phyloP scores from a whole-genome alignment of 2,113 vertebrate species.

The Chauna torquata region DNA sequence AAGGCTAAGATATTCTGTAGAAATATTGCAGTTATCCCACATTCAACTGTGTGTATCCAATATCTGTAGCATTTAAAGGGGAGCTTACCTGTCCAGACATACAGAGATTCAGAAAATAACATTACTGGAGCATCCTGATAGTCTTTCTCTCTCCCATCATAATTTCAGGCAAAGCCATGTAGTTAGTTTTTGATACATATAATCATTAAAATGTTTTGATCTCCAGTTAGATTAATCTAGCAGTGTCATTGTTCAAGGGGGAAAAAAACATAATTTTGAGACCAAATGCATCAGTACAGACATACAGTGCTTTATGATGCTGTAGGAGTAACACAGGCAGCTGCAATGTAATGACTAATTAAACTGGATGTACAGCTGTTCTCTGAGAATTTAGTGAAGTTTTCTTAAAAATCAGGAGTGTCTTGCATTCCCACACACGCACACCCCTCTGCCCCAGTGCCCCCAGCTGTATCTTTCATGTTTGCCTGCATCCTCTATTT shows the following conservation, averaged over 20 bases:
- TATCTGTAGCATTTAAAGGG: background rate
- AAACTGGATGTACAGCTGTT: constrained; percentile 40
- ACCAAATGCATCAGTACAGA: background rate
- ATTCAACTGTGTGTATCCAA: background rate
- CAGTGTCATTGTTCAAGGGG: background rate
- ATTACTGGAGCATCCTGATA: background rate
- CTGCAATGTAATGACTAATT: constrained; percentile 19
- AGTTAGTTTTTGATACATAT: background rate
- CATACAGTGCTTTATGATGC: background rate
- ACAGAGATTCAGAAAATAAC: background rate
- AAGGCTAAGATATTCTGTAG: background rate
- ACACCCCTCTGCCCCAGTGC: too few species aligned
- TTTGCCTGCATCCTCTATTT: background rate
- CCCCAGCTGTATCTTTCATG: background rate
- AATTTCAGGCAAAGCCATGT: background rate
- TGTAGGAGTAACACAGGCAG: background rate
- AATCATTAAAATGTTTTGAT: constrained; percentile 14
- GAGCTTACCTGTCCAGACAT: background rate
- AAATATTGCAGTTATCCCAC: background rate
- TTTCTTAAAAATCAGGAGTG: background rate
- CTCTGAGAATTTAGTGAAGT: background rate
- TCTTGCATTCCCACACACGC: background rate
- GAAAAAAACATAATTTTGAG: background rate
- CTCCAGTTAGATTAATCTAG: background rate
- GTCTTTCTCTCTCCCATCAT: background rate